Conservation (phyloP, 2,797 vertebrate genomes). For the Lithobates pipiens region DNA sequence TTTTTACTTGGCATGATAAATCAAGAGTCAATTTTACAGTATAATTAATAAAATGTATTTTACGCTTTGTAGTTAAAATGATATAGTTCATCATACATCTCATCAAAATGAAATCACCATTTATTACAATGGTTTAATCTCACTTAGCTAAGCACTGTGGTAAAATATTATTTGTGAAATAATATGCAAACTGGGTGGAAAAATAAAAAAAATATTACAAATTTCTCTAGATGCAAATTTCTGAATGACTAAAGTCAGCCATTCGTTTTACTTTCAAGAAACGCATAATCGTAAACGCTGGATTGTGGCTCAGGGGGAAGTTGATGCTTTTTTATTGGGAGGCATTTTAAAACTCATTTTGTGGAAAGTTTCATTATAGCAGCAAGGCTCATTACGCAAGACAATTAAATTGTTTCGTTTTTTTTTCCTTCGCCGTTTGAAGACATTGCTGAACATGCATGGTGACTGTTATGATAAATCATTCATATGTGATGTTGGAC, state of each 20-base stretch:
- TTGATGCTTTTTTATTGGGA: conserved; percentile 35
- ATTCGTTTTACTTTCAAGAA: conserved; percentile 19
- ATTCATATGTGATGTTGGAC: conserved; percentile 31
- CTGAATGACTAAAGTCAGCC: conserved; percentile 11
- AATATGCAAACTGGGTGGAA: not conserved
- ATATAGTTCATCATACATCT: not conserved
- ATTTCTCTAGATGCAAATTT: not conserved
- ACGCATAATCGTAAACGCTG: conserved; percentile 32
- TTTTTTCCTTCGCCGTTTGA: conserved; percentile 21
- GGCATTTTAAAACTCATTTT: conserved; percentile 36
- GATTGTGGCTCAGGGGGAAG: conserved; percentile 17
- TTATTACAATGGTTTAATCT: not conserved
- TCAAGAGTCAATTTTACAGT: not conserved
- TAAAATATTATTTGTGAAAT: not conserved
- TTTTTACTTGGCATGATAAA: not conserved
- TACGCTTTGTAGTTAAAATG: not conserved
- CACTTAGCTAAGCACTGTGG: not conserved
- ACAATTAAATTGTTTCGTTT: conserved; percentile 42
- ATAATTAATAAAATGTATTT: not conserved
- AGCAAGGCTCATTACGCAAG: conserved; percentile 44
- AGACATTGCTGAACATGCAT: conserved; percentile 11
- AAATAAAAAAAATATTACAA: not conserved
- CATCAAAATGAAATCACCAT: not conserved
- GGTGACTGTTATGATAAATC: conserved; percentile 38
- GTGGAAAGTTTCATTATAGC: conserved; percentile 44